Conservation (phyloP, 2,888 invertebrate species). For the Polyommatus icarus region DNA sequence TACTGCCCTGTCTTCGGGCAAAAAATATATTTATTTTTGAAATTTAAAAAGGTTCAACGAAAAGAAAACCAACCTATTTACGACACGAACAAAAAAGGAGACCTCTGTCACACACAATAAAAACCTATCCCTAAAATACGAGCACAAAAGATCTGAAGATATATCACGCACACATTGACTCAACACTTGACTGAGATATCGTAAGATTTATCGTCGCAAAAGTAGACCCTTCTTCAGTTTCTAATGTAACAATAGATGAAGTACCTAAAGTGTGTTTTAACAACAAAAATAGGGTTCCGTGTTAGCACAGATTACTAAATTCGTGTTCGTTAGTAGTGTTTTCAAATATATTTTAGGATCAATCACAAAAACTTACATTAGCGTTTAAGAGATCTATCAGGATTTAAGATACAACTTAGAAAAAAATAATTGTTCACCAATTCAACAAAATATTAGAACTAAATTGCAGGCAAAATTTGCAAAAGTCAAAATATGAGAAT, state of each 20-base stretch:
- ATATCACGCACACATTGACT: not conserved
- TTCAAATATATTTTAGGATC: no score
- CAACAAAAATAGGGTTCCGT: no score
- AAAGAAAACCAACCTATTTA: not conserved
- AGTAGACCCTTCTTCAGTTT: slow-evolving; percentile 1
- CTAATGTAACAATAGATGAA: not conserved
- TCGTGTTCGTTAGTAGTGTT: no score
- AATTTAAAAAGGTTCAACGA: no score
- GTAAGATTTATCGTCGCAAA: slow-evolving; percentile 1
- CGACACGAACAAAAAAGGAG: not conserved
- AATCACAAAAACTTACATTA: no score
- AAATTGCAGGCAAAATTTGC: no score
- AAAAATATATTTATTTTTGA: not conserved
- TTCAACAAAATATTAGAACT: no score
- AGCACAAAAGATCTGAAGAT: slow-evolving; percentile 1
- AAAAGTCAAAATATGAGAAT: no score
- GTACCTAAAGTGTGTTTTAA: not conserved
- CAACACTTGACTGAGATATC: not conserved
- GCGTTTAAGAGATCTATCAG: no score
- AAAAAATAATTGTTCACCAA: no score
- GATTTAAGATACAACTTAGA: no score
- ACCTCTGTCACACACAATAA: not conserved
- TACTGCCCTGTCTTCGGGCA: not conserved
- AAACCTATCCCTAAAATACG: not conserved
- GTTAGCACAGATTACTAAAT: no score